Base-by-base conservation (phyloP, 2,113 vertebrate species). In the Laterallus jamaicensis region DNA sequence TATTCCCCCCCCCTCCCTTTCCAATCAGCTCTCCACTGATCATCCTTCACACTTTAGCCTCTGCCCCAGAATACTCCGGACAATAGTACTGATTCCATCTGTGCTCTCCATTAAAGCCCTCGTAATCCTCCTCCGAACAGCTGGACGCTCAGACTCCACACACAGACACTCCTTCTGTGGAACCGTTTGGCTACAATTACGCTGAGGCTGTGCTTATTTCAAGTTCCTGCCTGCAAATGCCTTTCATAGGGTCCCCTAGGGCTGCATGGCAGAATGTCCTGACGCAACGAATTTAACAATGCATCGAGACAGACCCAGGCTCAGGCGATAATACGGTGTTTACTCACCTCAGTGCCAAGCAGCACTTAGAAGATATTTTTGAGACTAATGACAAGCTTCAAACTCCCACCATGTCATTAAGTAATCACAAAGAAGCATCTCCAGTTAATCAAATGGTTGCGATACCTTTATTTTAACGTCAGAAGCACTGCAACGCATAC, bases 51-150 rank as follows among this genome's bases (percentile, higher is more conserved):
- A 96, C 97, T 95, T 97, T 95, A 98, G 96, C 96, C 96, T 97
- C 83, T 98, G 97, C 90, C 93, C 97, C 95, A 86, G 88, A 97
- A 98, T 92, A 96, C 88, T 93, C 86, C 24, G 95, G 96, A 98
- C 97, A 97, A 98, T 96, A 97, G 93, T 73, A 93, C 74, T 92
- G 95, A 93, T 96, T 97, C 97, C 97, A 98, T 98, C 97, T 98
- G 98, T 95, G 97, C 95, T 97, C 96, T 97, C 93, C 96, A 96
- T 97, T 96, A 98, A 98, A 97, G 88, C 96, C 97, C 92, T 92
- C 79, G 47, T 98, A 98, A 98, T 98, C 97, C 97, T 96, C 82
- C 97, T 91, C 90, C 11, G 95, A 98, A 98, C 97, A 98, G 97
- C 97, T 98, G 98, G 97, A 97, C 84, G 12, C 92, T 92, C 19